phyloP scores from a whole-genome alignment of 2,113 vertebrate species.

The Alexandromys fortis region DNA sequence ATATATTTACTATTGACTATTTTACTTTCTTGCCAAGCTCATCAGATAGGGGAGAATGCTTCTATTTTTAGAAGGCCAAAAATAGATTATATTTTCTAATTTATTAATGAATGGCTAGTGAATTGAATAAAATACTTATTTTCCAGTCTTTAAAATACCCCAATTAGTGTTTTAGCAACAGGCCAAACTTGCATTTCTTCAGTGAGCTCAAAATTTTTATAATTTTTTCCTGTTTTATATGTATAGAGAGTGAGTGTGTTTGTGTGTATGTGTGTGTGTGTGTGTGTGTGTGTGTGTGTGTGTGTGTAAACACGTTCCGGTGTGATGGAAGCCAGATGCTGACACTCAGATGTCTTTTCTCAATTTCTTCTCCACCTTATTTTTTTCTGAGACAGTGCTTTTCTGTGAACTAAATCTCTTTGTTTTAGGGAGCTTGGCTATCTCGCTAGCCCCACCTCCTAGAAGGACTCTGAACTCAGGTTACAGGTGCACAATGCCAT shows the following conservation, averaged over 20 bases:
- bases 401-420: background rate
- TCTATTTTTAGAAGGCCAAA: background rate
- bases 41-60: background rate
- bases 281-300: no score
- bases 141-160: background rate
- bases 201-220: background rate
- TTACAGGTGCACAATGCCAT: background rate
- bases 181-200: background rate
- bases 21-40: background rate
- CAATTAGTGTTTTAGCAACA: background rate
- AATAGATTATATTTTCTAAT: background rate
- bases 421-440: background rate
- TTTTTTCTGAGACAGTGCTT: background rate
- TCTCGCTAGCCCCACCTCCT: no score
- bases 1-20: background rate
- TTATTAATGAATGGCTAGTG: background rate
- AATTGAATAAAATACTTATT: background rate
- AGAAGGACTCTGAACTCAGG: background rate
- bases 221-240: no score
- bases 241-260: no score
- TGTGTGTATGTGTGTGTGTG: no score
- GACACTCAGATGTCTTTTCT: background rate
- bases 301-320: background rate
- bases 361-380: background rate
- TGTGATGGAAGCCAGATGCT: background rate